Conservation (phyloP, 2,797 vertebrate species). For the Pagetopsis macropterus region DNA sequence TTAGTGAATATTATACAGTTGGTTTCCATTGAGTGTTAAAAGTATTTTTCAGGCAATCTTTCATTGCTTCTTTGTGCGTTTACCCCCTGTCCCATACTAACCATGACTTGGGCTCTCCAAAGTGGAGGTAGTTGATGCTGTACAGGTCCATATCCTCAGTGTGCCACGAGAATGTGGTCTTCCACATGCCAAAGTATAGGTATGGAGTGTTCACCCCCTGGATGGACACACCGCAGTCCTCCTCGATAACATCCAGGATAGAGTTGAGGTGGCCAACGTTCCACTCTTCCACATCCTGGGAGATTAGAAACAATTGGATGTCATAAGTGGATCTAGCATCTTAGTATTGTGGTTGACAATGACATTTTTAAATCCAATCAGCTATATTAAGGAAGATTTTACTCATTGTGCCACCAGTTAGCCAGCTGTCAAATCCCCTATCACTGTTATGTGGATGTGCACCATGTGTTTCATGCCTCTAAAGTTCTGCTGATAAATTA, state of each 20-base stretch:
- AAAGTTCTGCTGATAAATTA: not conserved
- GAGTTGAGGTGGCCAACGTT: slow-evolving; percentile 96
- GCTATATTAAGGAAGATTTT: not conserved
- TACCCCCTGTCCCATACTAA: slow-evolving; percentile 72
- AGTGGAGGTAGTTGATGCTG: slow-evolving; percentile 99
- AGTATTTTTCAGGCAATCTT: too few relatives aligned
- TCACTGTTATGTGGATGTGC: not conserved
- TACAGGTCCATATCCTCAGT: slow-evolving; percentile 99
- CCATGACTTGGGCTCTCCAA: slow-evolving; percentile 98
- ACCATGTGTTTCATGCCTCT: not conserved
- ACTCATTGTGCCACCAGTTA: not conserved
- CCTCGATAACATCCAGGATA: slow-evolving; percentile 93
- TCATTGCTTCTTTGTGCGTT: not conserved
- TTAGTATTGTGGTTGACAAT: not conserved
- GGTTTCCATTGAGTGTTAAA: too few relatives aligned
- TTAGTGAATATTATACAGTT: too few relatives aligned
- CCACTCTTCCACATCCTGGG: slow-evolving; percentile 93
- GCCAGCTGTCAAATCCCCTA: not conserved
- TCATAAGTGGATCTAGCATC: not conserved
- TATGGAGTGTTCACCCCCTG: slow-evolving; percentile 98
- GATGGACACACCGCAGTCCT: slow-evolving; percentile 95
- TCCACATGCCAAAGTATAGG: slow-evolving; percentile 99
- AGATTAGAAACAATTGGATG: slow-evolving; percentile 35
- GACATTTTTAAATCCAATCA: slow-evolving; percentile 23
- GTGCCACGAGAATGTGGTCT: slow-evolving; percentile 98